Percentiles rank a stretch among this genome's conserved stretches.
Conservation (phyloP, 2,113 vertebrate genomes). For the Apodemus speciosus region DNA sequence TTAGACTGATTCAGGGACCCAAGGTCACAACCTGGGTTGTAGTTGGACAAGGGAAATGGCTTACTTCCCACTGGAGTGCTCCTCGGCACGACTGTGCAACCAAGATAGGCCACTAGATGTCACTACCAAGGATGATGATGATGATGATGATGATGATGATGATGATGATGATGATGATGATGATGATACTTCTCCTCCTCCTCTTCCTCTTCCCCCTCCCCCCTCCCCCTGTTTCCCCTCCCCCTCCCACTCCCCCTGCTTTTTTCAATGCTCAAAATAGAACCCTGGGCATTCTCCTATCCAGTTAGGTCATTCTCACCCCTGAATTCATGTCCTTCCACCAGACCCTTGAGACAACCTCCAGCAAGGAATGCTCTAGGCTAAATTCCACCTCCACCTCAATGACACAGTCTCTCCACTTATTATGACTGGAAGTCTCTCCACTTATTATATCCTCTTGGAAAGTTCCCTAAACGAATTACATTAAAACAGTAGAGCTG, state of each 20-base stretch:
- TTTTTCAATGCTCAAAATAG: neutral
- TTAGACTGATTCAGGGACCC: neutral
- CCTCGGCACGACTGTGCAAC: neutral
- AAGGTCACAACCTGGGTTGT: neutral
- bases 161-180: too few species aligned
- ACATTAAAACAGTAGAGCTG: neutral
- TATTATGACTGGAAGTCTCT: neutral
- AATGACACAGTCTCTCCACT: neutral
- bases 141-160: too few species aligned
- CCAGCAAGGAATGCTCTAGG: neutral
- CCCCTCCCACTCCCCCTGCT: too few species aligned
- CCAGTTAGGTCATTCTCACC: too few species aligned
- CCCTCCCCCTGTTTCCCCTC: too few species aligned
- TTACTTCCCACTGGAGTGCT: neutral
- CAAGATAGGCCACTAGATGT: conserved; percentile 71
- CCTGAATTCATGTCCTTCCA: neutral
- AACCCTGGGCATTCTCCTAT: neutral
- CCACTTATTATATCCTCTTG: rapidly evolving
- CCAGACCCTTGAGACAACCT: neutral
- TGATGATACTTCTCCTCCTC: neutral
- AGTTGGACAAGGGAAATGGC: neutral
- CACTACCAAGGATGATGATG: neutral
- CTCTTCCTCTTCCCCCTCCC: neutral
- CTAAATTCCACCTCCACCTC: neutral
- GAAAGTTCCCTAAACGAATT: neutral